A percentile compares a stretch with the other conserved stretches of the same genome.
Conservation (phyloP, 2,113 vertebrate species). For the Limanda limanda region DNA sequence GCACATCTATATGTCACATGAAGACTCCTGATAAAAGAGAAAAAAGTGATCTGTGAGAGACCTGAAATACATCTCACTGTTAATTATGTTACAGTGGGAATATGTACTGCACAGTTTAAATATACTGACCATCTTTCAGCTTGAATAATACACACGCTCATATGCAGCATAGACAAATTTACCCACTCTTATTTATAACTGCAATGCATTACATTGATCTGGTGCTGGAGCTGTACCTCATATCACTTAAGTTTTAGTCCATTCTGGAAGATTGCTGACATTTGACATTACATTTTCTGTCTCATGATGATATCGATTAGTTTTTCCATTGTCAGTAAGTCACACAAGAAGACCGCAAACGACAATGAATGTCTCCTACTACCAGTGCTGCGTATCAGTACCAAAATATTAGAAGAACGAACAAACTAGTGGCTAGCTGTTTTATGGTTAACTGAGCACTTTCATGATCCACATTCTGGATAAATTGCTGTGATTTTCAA, state of each 20-base stretch:
- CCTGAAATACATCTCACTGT: slow-evolving; percentile 7
- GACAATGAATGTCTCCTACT: too few relatives aligned
- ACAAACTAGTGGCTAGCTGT: too few relatives aligned
- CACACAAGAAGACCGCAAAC: too few relatives aligned
- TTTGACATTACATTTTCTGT: too few relatives aligned
- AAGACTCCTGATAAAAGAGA: slow-evolving; percentile 21
- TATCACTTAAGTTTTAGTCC: not conserved
- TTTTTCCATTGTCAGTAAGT: too few relatives aligned
- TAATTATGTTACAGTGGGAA: not conserved
- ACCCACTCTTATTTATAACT: not conserved
- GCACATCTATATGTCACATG: slow-evolving; percentile 51
- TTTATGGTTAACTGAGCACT: too few relatives aligned
- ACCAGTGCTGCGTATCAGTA: too few relatives aligned
- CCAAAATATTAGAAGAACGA: too few relatives aligned
- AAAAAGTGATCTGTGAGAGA: slow-evolving; percentile 10
- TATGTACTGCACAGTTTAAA: slow-evolving; percentile 9
- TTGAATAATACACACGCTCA: not conserved
- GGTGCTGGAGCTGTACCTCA: not conserved
- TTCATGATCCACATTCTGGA: too few relatives aligned
- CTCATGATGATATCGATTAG: too few relatives aligned
- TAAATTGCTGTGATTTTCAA: too few relatives aligned
- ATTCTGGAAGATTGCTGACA: not conserved
- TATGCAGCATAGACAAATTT: not conserved
- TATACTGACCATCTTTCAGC: slow-evolving; percentile 9
- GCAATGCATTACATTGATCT: not conserved